A percentile compares a stretch with the other conserved stretches of the same genome.
Conservation (phyloP, 2,113 vertebrate species). For the Paradoxurus hermaphroditus region DNA sequence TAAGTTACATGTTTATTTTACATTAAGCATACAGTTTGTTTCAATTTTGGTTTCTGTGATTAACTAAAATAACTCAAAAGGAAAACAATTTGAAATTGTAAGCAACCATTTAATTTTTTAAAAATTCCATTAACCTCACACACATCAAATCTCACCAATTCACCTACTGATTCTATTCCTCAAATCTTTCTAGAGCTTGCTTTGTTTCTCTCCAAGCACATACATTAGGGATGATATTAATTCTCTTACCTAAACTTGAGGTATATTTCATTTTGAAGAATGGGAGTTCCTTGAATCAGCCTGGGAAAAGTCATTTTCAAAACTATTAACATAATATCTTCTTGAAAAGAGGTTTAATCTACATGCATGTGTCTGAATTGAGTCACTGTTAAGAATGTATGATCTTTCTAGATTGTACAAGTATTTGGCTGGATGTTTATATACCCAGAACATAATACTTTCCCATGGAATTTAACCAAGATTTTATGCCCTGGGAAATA, state of each 20-base stretch:
- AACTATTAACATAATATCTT: not conserved
- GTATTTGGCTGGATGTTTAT: constrained; percentile 73
- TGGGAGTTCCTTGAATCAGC: not conserved
- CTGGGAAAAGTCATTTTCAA: constrained; percentile 10
- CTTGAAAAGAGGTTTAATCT: not conserved
- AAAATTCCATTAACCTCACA: constrained; percentile 63
- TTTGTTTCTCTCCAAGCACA: constrained; percentile 50
- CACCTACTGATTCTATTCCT: constrained; percentile 18
- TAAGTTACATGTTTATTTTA: constrained; percentile 70
- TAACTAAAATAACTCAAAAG: constrained; percentile 70
- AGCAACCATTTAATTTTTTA: constrained; percentile 44
- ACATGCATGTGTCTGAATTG: not conserved
- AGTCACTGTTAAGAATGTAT: constrained; percentile 38
- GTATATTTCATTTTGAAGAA: not conserved
- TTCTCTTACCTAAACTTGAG: constrained; percentile 11
- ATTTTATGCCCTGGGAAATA: constrained; percentile 81
- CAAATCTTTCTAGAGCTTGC: constrained; percentile 48
- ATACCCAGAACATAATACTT: constrained; percentile 73
- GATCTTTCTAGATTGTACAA: constrained; percentile 69
- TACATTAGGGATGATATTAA: constrained; percentile 5
- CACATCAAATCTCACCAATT: constrained; percentile 52
- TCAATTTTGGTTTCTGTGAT: constrained; percentile 64
- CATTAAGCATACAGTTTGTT: constrained; percentile 68
- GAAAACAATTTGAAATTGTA: constrained; percentile 57
- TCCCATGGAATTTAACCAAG: constrained; percentile 85